Conservation (phyloP, 2,113 vertebrate species). For the Sylvilagus bachmani region DNA sequence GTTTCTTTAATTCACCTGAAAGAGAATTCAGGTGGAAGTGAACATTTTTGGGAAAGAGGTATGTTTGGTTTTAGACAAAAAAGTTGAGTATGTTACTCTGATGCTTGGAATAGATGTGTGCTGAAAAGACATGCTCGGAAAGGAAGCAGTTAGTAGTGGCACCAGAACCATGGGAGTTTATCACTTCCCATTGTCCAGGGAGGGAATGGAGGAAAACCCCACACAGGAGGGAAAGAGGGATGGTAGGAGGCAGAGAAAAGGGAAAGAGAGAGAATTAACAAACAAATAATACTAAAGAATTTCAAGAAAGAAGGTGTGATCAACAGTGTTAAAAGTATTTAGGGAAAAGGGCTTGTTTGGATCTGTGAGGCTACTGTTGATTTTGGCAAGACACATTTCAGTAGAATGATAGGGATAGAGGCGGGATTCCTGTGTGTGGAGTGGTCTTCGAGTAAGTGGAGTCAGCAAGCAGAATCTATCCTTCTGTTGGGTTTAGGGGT, state of each 20-base stretch:
- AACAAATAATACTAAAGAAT: not conserved
- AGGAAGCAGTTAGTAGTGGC: not conserved
- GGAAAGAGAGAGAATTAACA: not conserved
- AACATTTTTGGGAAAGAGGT: not conserved
- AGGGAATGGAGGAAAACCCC: not conserved
- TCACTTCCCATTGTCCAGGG: not conserved
- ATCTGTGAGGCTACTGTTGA: not conserved
- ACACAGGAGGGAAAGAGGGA: not conserved
- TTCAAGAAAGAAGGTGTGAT: not conserved
- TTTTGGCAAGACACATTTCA: not conserved
- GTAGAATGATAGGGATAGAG: not conserved
- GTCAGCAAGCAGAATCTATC: not conserved
- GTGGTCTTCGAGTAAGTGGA: not conserved
- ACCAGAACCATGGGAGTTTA: not conserved
- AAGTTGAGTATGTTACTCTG: not conserved
- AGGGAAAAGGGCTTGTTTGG: not conserved
- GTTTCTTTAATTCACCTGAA: not conserved
- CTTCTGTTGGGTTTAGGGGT: not conserved
- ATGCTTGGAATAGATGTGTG: not conserved
- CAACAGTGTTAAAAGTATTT: not conserved
- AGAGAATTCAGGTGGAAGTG: not conserved
- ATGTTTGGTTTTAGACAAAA: not conserved
- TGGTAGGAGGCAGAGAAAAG: accelerated
- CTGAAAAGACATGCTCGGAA: not conserved
- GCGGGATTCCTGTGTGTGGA: not conserved